A percentile compares a stretch with the other conserved stretches of the same genome.
Conservation (phyloP, 1,140 invertebrate species). For the Drosophila sturtevanti region DNA sequence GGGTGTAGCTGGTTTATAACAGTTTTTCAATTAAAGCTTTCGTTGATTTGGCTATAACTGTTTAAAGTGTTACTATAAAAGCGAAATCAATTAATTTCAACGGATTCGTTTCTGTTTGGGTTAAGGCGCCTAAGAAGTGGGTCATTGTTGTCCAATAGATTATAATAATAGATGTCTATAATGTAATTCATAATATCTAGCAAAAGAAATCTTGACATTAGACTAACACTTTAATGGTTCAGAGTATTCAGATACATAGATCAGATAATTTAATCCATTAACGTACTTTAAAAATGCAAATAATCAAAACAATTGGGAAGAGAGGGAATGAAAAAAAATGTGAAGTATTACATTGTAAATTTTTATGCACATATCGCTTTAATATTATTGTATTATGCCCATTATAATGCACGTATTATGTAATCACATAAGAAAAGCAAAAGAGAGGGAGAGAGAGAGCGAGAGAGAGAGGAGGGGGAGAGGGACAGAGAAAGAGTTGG, state of each 20-base stretch:
- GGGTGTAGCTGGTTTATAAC: conserved; percentile 70
- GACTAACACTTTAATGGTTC: too few species aligned
- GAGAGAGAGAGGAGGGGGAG: not conserved
- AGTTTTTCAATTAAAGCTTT: conserved; percentile 46
- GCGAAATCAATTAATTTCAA: conserved; percentile 26
- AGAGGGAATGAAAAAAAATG: not conserved
- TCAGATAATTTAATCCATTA: conserved; percentile 17
- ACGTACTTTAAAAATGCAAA: conserved; percentile 3
- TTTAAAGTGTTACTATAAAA: conserved; percentile 38
- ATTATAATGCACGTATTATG: conserved; percentile 61
- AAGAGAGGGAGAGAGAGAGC: not conserved
- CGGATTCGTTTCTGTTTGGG: conserved; percentile 1
- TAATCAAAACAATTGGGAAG: not conserved
- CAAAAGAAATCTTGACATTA: conserved; percentile 1
- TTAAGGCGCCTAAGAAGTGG: conserved; percentile 45
- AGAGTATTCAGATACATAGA: not conserved
- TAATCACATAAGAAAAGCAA: conserved; percentile 24
- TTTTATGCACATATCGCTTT: conserved; percentile 37
- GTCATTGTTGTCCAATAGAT: conserved; percentile 53
- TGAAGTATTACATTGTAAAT: conserved; percentile 4
- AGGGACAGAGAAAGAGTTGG: not conserved
- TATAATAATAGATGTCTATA: not conserved
- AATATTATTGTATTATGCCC: conserved; percentile 44
- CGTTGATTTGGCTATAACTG: conserved; percentile 60
- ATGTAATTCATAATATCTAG: not conserved